Base-by-base conservation (phyloP, 2,113 vertebrate genomes). In the Paratilapia polleni region DNA sequence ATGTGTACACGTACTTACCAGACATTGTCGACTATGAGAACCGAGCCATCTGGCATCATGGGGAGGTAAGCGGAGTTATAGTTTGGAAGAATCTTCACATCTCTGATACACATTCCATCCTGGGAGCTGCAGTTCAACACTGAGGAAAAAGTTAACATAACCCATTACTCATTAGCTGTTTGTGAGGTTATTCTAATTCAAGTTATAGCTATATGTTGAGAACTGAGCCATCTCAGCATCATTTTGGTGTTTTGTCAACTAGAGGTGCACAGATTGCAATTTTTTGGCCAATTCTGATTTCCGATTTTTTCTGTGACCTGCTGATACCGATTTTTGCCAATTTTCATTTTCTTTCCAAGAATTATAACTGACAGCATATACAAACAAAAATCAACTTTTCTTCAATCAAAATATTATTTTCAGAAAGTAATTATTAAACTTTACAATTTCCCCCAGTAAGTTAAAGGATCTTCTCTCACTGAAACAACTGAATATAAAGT, bases 11-110 rank as follows among this genome's bases (percentile, higher is more conserved):
- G 12, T 22, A 58, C 96, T 92, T 90, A 97, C 97, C 97, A 97
- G 77, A 97, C 97, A 19, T 96, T 97, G 77, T 98, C 97, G 0
- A 97, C 97, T 28, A 97, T 94, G 81, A 98, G 94, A 7, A 98
- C 97, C 0, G 97, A 98, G 57, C 97, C 97, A 1, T 98, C 97
- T 0, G 97, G 97, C 97, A 98, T 97, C 94, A 98, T 95, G 26
- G 97, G 97, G 47, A 98, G 95, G 91, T 97, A 98, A 47, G 97
- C 97, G 56, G 96, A 96, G 14, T 97, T 98, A 82, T 97, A 97
- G 90, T 98, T 97, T 54, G 97, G 97, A 14, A 97, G 94, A 63
- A 98, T 96, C 68, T 94, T 95, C 62, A 97, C 93, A 1, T 97
- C 97, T 87, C 93, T 94, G 54, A 97, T 89, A 12, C 95, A 97